Evolutionary conservation across 1,140 invertebrate species (phyloP).

Genomic region (Drosophila neocordata): DNA sequence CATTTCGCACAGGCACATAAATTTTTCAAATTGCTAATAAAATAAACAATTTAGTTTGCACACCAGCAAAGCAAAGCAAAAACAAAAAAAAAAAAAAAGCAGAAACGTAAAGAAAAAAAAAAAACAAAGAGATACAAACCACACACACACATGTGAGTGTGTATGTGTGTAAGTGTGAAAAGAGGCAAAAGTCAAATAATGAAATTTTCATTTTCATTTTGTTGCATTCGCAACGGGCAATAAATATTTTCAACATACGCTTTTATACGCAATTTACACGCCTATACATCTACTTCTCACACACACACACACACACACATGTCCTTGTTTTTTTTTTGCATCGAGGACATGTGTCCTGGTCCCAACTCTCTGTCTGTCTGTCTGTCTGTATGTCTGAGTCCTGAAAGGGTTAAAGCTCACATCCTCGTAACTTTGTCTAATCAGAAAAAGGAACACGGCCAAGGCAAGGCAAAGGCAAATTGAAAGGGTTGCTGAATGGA

Average conservation of each 20-base stretch:
- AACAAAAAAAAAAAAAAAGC: constrained; percentile 22
- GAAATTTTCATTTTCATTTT: constrained; percentile 82
- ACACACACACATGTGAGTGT: constrained; percentile 5
- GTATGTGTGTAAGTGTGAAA: background rate
- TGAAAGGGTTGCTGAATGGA: constrained; percentile 11
- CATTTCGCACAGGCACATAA: constrained; percentile 64
- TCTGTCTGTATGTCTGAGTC: constrained; percentile 8
- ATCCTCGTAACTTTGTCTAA: background rate
- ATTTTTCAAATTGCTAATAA: constrained; percentile 81
- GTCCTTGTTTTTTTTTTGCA: constrained; percentile 32
- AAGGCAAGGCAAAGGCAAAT: constrained; percentile 54
- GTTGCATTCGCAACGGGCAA: constrained; percentile 81
- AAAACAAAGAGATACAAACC: background rate
- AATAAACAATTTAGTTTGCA: constrained; percentile 80
- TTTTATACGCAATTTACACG: constrained; percentile 80
- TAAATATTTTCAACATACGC: constrained; percentile 82
- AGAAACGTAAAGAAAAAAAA: constrained; percentile 5
- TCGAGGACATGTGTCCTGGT: constrained; percentile 33
- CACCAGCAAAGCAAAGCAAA: constrained; percentile 26
- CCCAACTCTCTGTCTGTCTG: constrained; percentile 9
- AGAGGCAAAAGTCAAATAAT: constrained; percentile 65
- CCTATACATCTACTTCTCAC: constrained; percentile 63
- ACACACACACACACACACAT: constrained; percentile 37
- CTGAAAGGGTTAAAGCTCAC: constrained; percentile 46
- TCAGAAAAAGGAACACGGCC: constrained; percentile 27